These are phyloP conservation scores for Irena cyanogastra DNA, from an alignment of 2,113 vertebrate genomes.

Conservation along the genomic window DNA sequence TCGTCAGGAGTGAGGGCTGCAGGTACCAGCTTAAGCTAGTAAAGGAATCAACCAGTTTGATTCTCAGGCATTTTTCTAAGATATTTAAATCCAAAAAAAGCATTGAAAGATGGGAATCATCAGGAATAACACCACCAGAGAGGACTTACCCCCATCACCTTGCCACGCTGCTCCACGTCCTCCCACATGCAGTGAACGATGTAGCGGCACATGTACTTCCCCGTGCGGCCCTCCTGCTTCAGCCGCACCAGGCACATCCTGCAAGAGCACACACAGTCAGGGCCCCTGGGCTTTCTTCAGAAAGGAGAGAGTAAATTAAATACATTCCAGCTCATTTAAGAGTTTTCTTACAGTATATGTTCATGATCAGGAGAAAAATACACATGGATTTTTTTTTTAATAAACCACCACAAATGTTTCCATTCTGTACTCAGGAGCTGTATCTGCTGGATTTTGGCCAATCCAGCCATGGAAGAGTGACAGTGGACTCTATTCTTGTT, in stretches of 20 bases:
- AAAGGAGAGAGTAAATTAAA: not conserved
- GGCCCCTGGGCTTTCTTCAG: not conserved
- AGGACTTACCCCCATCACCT: slow-evolving; percentile 94
- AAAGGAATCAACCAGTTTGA: not conserved
- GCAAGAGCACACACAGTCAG: not conserved
- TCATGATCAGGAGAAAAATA: not conserved
- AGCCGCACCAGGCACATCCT: slow-evolving; percentile 98
- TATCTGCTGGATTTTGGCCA: not conserved
- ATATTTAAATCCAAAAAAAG: not conserved
- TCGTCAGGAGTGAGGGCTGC: not conserved
- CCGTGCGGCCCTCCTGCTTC: slow-evolving; percentile 92
- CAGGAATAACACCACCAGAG: not conserved
- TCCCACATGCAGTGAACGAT: slow-evolving; percentile 99
- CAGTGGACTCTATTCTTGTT: not conserved
- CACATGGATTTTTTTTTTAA: not conserved
- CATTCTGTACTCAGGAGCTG: not conserved
- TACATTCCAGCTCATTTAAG: not conserved
- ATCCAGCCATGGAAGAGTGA: not conserved
- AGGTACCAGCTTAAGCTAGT: not conserved
- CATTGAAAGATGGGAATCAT: not conserved
- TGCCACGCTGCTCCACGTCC: slow-evolving; percentile 92
- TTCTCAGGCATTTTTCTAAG: not conserved
- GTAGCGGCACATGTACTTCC: slow-evolving; percentile 95
- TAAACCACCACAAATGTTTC: not conserved
- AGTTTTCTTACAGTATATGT: not conserved